Percentiles rank a stretch among this genome's conserved stretches.
These are phyloP conservation scores for Cettia cetti DNA, from an alignment of 2,113 vertebrate species.

Conservation along the genomic window DNA sequence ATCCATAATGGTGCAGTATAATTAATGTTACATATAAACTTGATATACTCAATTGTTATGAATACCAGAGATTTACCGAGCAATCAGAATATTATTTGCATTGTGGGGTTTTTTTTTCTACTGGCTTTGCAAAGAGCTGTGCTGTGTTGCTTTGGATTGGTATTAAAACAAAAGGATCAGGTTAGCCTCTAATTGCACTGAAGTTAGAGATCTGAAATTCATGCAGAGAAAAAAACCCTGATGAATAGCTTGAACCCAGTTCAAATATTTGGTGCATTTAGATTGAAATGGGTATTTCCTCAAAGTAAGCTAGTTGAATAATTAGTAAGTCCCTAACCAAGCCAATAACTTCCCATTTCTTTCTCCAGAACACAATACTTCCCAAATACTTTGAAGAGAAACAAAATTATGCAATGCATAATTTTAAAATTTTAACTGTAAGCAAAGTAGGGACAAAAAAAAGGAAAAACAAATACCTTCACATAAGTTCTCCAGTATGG, in stretches of 20 bases:
- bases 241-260: slow-evolving; percentile 20
- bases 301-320: slow-evolving; percentile 41
- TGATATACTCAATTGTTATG: slow-evolving; percentile 3
- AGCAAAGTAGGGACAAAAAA: background rate
- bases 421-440: background rate
- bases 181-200: slow-evolving; percentile 37
- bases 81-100: background rate
- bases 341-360: slow-evolving; percentile 30
- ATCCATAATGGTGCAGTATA: background rate
- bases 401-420: background rate
- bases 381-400: background rate
- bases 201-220: slow-evolving; percentile 40
- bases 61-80: slow-evolving; percentile 46
- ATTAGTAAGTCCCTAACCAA: slow-evolving; percentile 11
- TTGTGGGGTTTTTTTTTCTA: background rate
- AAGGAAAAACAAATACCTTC: background rate
- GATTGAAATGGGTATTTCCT: slow-evolving; percentile 39
- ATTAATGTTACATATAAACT: slow-evolving; percentile 38
- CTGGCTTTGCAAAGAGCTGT: background rate
- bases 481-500: background rate
- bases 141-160: background rate
- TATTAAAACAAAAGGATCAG: slow-evolving; percentile 43
- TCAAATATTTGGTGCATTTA: slow-evolving; percentile 51
- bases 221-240: background rate
- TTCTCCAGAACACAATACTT: slow-evolving; percentile 10